phyloP scores from a whole-genome alignment of 2,888 invertebrate species.

The Esperia sulphurella region DNA sequence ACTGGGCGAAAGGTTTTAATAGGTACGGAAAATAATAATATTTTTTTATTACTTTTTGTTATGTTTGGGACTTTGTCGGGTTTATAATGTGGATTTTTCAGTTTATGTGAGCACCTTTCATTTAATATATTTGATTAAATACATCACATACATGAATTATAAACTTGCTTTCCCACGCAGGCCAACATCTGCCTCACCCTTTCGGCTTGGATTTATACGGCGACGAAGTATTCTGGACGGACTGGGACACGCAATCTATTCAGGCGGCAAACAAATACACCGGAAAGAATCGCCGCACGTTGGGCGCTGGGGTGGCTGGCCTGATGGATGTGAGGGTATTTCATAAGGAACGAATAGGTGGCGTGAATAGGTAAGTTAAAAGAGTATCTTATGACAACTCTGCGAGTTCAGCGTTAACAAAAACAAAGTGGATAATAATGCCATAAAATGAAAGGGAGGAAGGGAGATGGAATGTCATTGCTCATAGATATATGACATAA shows the following conservation, averaged over 20 bases:
- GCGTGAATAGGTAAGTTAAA: conserved; percentile 43
- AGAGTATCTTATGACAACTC: too few relatives aligned
- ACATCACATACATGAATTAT: too few relatives aligned
- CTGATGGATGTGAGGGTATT: conserved; percentile 91
- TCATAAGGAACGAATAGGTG: conserved; percentile 82
- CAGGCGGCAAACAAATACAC: conserved; percentile 88
- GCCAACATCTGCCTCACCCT: conserved; percentile 83
- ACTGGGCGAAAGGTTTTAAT: conserved; percentile 82
- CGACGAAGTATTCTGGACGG: conserved; percentile 90
- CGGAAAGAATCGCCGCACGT: conserved; percentile 82
- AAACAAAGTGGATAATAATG: too few relatives aligned
- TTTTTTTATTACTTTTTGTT: neutral
- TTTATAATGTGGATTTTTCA: too few relatives aligned
- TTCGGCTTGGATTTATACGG: conserved; percentile 89
- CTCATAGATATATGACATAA: too few relatives aligned
- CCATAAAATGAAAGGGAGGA: too few relatives aligned
- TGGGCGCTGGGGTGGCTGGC: conserved; percentile 85
- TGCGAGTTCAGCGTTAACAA: too few relatives aligned
- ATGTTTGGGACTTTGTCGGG: too few relatives aligned
- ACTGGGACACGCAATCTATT: conserved; percentile 89
- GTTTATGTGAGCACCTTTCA: too few relatives aligned
- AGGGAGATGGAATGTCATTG: too few relatives aligned
- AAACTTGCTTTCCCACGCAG: conserved; percentile 1
- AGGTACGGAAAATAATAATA: conserved; percentile 56
- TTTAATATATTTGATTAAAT: too few relatives aligned